Base-by-base conservation (phyloP, 2,888 invertebrate genomes). In the Meloe dianella region DNA sequence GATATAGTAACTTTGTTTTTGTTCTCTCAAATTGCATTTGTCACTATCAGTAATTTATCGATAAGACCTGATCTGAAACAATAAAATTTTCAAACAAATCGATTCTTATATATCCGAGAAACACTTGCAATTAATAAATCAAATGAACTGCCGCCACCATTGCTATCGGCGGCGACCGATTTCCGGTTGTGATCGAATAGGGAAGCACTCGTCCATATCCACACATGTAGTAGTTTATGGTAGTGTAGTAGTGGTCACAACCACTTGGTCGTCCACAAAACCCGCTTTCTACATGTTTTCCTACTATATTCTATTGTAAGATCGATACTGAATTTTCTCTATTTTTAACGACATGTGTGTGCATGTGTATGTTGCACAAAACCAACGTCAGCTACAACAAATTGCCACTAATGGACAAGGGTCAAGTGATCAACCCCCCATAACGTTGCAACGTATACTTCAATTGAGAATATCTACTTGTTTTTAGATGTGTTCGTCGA, bases 341-440 rank as follows among this genome's bases (percentile, higher is more conserved):
- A 1, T 51, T 22, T 51, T 24, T 12, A 12, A 12, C 51, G 4
- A 22, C 10, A 22, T 47, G 22, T 10, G 22, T 20, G 10, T 20
- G 10, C 22, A 22, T 51, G 47, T 51, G 20, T 9, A 58, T 51
- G 63, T 58, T 51, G 63, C 65, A 62, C 57, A 17, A 56, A 64
- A 65, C 66, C 65, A 38, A 30, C 60, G 32, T 27, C 63, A 65
- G 69, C 70, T 68, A 67, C 71, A 75, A 75, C 75, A 75, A 75
- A 75, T 75, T 73, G 75, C 73, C 71, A 71, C 75, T 75, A 75
- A 75, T 75, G 73, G 75, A 74, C 66, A 67, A 68, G 65, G 68
- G 68, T 59, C 63, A 65, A 73, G 69, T 73, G 71, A 71, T 70
- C 70, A 66, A 66, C 69, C 63, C 60, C 61, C 27, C 24, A 22